These are phyloP conservation scores for Noctua fimbriata DNA, from an alignment of 2,888 invertebrate species.

Conservation along the genomic window DNA sequence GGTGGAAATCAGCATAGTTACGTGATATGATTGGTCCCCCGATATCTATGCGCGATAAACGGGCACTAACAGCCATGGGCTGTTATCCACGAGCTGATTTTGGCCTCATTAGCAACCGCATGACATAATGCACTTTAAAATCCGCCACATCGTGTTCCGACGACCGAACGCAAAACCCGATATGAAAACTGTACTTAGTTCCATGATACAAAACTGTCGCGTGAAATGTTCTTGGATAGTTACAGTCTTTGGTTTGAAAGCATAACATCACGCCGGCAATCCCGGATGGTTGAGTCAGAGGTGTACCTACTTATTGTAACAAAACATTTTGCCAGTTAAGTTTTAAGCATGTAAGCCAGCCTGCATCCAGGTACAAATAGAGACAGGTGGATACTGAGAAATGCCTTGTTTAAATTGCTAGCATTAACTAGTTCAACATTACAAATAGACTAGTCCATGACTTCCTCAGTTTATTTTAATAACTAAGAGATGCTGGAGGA, in stretches of 20 bases:
- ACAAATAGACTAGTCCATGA: neutral
- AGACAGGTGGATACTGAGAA: neutral
- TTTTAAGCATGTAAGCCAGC: neutral
- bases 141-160: neutral
- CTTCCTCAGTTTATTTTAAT: slow-evolving; percentile 27
- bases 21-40: neutral
- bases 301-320: neutral
- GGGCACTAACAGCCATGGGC: neutral
- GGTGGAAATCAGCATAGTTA: neutral
- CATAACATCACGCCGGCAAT: neutral
- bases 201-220: neutral
- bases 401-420: neutral
- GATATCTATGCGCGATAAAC: neutral
- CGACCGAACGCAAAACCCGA: neutral
- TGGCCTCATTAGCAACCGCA: neutral
- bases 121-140: neutral
- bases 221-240: neutral
- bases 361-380: neutral
- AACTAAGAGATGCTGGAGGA: neutral
- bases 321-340: neutral
- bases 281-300: neutral
- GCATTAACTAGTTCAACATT: neutral
- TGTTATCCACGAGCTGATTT: slow-evolving; percentile 6
- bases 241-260: neutral
- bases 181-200: neutral